A percentile compares a stretch with the other conserved stretches of the same genome.
These are phyloP conservation scores for Polypterus senegalus DNA, from an alignment of 2,113 vertebrate genomes.

Conservation along the genomic window DNA sequence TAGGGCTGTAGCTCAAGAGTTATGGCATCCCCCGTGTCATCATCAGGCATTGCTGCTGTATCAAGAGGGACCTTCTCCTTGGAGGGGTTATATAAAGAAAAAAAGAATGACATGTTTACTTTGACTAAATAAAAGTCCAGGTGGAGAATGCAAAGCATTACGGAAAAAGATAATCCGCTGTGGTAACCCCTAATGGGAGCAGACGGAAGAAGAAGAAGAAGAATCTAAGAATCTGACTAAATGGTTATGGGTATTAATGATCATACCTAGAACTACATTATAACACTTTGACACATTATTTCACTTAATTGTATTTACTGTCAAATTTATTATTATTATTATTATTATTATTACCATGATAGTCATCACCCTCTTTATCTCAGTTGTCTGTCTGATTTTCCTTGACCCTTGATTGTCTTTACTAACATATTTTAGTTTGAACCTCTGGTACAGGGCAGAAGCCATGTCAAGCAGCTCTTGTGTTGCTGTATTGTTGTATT, in stretches of 20 bases:
- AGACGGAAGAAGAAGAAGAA: too few species aligned
- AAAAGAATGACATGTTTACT: constrained; percentile 4
- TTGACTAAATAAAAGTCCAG: too few species aligned
- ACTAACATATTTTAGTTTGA: constrained; percentile 6
- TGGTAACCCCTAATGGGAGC: too few species aligned
- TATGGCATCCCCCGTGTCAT: constrained; percentile 2
- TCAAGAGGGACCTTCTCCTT: constrained; percentile 7
- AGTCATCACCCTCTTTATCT: constrained; percentile 4
- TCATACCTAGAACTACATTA: constrained; percentile 9
- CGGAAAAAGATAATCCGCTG: too few species aligned
- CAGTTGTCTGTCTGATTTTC: neutral
- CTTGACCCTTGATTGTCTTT: constrained; percentile 2
- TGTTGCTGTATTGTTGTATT: constrained; percentile 7
- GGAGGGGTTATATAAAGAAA: constrained; percentile 6
- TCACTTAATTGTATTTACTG: constrained; percentile 6
- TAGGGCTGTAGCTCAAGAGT: constrained; percentile 8
- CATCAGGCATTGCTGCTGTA: constrained; percentile 6
- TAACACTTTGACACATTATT: constrained; percentile 6
- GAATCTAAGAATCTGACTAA: neutral
- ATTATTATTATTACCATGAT: constrained; percentile 6
- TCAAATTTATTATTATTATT: constrained; percentile 3
- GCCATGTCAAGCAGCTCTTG: constrained; percentile 12
- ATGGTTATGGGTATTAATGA: constrained; percentile 4
- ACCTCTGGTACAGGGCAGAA: constrained; percentile 8
- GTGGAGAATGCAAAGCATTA: too few species aligned